phyloP scores from a whole-genome alignment of 53 echinoderm and acorn worm species.

The Echinometra lucunter region DNA sequence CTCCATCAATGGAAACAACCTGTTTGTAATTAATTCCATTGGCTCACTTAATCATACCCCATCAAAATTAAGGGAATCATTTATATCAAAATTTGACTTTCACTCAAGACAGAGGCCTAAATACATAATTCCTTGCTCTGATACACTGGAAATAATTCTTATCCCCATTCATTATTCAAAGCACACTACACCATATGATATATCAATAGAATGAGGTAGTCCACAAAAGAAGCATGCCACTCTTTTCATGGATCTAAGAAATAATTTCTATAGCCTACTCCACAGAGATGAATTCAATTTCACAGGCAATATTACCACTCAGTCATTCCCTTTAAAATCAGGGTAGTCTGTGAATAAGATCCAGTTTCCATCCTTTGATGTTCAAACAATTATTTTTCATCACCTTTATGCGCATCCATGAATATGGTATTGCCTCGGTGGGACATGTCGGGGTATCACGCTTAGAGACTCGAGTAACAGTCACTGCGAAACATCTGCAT shows the following conservation, averaged over 20 bases:
- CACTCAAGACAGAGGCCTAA: no score
- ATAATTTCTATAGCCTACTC: neutral
- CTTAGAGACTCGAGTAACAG: no score
- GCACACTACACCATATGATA: neutral
- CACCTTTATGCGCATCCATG: slow-evolving; percentile 17
- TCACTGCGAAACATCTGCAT: slow-evolving; percentile 37
- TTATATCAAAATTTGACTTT: no score
- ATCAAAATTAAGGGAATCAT: no score
- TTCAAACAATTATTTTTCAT: slow-evolving; percentile 44
- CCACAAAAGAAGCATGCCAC: neutral
- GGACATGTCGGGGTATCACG: slow-evolving; percentile 6
- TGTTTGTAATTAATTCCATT: neutral
- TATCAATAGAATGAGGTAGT: neutral
- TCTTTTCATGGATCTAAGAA: no score
- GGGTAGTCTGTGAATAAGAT: neutral
- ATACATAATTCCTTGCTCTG: no score
- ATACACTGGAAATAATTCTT: neutral
- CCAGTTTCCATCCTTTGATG: neutral
- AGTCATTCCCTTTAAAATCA: slow-evolving; percentile 44
- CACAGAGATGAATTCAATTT: neutral
- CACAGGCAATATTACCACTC: neutral
- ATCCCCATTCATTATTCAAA: neutral
- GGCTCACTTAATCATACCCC: no score
- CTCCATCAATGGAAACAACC: neutral
- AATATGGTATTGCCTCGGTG: slow-evolving; percentile 11